Percentiles rank a stretch among this genome's conserved stretches.
Evolutionary conservation across 2,888 invertebrate genomes (phyloP).

Genomic region (Drosophila koepferae): DNA sequence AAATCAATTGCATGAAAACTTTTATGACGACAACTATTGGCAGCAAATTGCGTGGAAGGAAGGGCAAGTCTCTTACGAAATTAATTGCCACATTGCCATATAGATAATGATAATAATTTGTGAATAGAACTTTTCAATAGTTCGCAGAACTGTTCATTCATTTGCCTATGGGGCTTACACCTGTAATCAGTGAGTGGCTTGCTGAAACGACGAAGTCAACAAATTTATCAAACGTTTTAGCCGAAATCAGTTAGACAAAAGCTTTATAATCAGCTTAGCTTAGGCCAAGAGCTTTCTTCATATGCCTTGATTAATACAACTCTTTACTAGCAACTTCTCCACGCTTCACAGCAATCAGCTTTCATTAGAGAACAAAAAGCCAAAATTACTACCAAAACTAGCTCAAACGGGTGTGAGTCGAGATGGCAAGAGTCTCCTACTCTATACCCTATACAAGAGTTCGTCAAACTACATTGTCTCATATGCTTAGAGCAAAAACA

Average conservation of each 20-base stretch:
- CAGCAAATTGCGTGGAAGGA: conserved; percentile 45
- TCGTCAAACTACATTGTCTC: neutral
- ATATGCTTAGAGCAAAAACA: too few species aligned
- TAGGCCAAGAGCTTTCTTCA: conserved; percentile 32
- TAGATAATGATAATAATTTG: conserved; percentile 42
- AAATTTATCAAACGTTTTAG: conserved; percentile 41
- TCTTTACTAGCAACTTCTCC: conserved; percentile 54
- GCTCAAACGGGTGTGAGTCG: neutral
- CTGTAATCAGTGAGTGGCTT: conserved; percentile 48
- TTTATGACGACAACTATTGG: conserved; percentile 37
- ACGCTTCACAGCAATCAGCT: conserved; percentile 56
- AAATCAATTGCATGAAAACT: conserved; percentile 55
- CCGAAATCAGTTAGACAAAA: conserved; percentile 15
- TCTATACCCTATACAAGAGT: neutral
- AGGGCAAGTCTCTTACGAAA: conserved; percentile 16
- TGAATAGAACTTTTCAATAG: conserved; percentile 34
- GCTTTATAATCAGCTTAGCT: conserved; percentile 49
- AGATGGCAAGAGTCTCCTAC: too few species aligned
- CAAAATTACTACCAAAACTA: conserved; percentile 4
- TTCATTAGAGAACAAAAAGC: conserved; percentile 40
- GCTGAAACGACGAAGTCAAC: conserved; percentile 33
- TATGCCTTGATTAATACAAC: conserved; percentile 69
- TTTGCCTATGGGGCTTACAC: conserved; percentile 5
- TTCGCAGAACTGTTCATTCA: conserved; percentile 1
- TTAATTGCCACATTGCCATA: conserved; percentile 4